Base-by-base conservation (phyloP, 2,888 invertebrate genomes). In the Euphydryas editha region DNA sequence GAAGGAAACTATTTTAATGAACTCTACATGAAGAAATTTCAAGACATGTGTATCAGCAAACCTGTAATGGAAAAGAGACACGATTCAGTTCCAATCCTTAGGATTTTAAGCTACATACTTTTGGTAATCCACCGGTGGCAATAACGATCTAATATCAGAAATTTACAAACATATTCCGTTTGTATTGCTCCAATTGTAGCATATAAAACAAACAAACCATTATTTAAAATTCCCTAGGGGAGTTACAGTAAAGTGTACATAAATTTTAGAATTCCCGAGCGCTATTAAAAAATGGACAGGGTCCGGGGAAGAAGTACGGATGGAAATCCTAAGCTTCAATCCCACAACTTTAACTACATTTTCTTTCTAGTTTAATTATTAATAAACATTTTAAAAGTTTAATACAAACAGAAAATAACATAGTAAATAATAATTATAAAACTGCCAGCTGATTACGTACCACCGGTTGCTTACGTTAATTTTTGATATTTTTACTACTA, bases 271-370 rank as follows among this genome's bases (percentile, higher is more conserved):
- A 47, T 47, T 10, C 47, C 47, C 49, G 49, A 7, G 24, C 15
- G 49, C 13, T 51, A 21, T 24, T 24, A 51, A 24, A 47, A 51
- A 51, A 51, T 51, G 49, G 24, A 51, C 49, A 24, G 7, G 49
- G 21, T 51, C n/a, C 49, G 24, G 24, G 20, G 11, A 24, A 51
- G 24, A 51, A 24, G 49, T 4, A 51, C 49, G 24, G n/a, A 24
- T 13, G 7, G 6, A 21, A 24, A 51, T 15, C 49, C 21, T 24
- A 24, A 15, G 24, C 15, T 21, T 15, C 11, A 47, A 20, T 1
- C 24, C 24, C 49, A 24, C 24, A 8, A 13, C 11, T 20, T 24
- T n/a, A 51, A 24, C 49, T 51, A 24, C 21, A 51, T 51, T 24
- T 15, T 24, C n/a, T n/a, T 24, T 24, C 7, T 24, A n/a, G 15